Conservation (phyloP, 2,888 invertebrate species). For the Lasius platythorax region DNA sequence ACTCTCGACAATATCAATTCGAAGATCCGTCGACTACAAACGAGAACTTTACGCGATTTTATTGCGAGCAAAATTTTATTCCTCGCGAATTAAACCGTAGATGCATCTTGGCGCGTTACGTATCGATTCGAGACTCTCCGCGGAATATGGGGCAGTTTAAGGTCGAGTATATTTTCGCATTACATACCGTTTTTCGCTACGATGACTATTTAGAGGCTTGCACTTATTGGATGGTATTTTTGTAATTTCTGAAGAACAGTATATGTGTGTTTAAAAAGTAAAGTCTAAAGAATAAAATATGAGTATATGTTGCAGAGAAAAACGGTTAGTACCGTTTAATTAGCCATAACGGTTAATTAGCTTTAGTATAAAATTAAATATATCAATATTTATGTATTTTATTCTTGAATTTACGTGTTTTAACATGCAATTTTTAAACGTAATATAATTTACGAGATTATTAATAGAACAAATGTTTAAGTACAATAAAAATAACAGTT, state of each 20-base stretch:
- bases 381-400: no score
- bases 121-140: constrained; percentile 13
- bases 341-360: no score
- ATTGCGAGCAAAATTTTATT: neutral
- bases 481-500: neutral
- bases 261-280: neutral
- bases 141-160: constrained; percentile 16
- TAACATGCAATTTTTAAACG: neutral
- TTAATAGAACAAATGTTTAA: constrained; percentile 1
- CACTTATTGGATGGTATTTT: neutral
- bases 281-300: neutral
- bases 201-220: neutral
- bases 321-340: neutral
- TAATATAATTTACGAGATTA: neutral
- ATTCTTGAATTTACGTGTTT: neutral
- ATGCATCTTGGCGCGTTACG: neutral
- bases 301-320: neutral
- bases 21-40: neutral
- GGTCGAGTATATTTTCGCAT: constrained; percentile 14
- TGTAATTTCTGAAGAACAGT: neutral
- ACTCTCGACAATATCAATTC: constrained; percentile 42
- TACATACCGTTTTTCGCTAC: neutral
- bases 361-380: neutral
- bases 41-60: constrained; percentile 12
- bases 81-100: neutral